Percentiles rank a stretch among this genome's conserved stretches.
These are phyloP conservation scores for Apodemia hepburni DNA, from an alignment of 2,888 invertebrate genomes.

Conservation along the genomic window DNA sequence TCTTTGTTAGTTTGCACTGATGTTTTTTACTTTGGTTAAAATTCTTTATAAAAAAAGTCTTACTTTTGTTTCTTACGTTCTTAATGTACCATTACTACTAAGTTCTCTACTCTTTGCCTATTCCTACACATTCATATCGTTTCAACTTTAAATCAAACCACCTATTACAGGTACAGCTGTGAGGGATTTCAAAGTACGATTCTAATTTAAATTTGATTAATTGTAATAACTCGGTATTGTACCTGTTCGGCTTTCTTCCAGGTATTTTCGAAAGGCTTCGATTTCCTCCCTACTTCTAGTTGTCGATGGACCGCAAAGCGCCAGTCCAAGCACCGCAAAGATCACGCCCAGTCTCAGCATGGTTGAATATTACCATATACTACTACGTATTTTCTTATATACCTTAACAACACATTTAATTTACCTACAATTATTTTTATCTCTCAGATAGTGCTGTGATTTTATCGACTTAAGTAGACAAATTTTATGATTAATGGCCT, in stretches of 20 bases:
- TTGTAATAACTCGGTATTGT: not conserved
- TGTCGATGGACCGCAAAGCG: constrained; percentile 44
- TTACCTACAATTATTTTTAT: constrained; percentile 3
- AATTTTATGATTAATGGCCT: not conserved
- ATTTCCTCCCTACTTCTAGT: constrained; percentile 50
- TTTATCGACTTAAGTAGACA: not conserved
- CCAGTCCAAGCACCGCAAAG: constrained; percentile 40
- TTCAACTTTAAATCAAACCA: too few species aligned
- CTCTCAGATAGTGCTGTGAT: not conserved
- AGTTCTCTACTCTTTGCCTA: too few species aligned
- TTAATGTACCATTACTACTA: too few species aligned
- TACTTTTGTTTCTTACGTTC: too few species aligned
- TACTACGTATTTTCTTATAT: not conserved
- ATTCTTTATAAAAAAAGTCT: too few species aligned
- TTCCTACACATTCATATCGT: too few species aligned
- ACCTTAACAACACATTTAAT: not conserved
- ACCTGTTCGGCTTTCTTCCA: constrained; percentile 42
- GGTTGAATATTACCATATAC: constrained; percentile 19
- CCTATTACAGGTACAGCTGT: too few species aligned
- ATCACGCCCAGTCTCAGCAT: constrained; percentile 47
- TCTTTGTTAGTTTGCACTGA: too few species aligned
- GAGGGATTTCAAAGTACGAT: too few species aligned
- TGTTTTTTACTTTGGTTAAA: too few species aligned
- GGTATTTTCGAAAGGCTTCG: constrained; percentile 50
- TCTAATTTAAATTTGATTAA: too few species aligned